Conservation (phyloP, 2,797 vertebrate species). For the Paguma larvata region DNA sequence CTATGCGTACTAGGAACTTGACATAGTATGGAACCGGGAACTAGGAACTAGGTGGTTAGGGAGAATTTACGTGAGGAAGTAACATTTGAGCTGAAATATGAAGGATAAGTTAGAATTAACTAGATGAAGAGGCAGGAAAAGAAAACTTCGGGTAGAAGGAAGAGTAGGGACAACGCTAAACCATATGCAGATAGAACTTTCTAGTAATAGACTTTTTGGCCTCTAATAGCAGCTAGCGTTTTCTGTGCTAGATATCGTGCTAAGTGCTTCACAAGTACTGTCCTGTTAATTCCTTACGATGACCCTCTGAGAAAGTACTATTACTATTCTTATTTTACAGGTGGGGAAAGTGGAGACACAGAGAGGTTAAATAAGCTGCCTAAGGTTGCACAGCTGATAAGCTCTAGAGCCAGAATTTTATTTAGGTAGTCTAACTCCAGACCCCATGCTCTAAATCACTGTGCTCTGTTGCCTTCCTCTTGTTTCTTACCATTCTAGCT, state of each 20-base stretch:
- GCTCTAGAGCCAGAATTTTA: not conserved
- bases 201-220: not conserved
- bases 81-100: not conserved
- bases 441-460: not conserved
- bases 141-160: not conserved
- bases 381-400: not conserved
- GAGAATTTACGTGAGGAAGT: slow-evolving; percentile 15
- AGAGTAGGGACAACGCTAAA: not conserved
- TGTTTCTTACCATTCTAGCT: slow-evolving; percentile 14
- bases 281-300: slow-evolving; percentile 2
- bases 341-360: not conserved
- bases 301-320: slow-evolving; percentile 2
- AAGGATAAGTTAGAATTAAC: slow-evolving; percentile 10
- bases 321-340: slow-evolving; percentile 53
- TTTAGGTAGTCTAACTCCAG: not conserved
- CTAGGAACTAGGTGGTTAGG: not conserved
- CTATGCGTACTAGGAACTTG: not conserved
- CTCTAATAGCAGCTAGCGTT: not conserved
- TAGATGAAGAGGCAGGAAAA: slow-evolving; percentile 11
- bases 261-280: not conserved
- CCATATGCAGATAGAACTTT: not conserved
- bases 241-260: not conserved
- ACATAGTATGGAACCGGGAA: not conserved
- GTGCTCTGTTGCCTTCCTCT: not conserved
- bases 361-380: slow-evolving; percentile 22